Base-by-base conservation (phyloP, 2,888 invertebrate species). In the Ophion ellenae region DNA sequence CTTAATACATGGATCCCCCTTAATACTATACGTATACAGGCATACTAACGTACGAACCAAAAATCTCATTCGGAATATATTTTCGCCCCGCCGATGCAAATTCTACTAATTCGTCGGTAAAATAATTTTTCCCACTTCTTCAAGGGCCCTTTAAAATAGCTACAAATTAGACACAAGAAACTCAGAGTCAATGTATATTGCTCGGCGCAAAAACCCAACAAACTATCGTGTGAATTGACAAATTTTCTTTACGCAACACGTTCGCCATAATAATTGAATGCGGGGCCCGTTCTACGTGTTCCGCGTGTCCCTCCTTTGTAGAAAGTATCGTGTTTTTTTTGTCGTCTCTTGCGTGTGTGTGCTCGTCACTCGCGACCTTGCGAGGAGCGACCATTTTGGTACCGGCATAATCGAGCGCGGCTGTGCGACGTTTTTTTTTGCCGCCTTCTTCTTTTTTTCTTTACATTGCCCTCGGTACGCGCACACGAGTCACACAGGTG, bases 301-400 rank as follows among this genome's bases (percentile, higher is more conserved):
- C 53, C 73, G 69, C 71, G 78, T 40, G 67, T 86, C 74, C 47
- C 79, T 69, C 61, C 75, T 20, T 53, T 70, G 69, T 86, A 86
- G 83, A 86, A 83, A 86, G 80, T 81, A 75, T 61, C 53, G 28
- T 32, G 32, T 73, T 63, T 79, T 59, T 66, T 28, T 45, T 59
- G 61, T 40, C 10, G 61, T 53, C 61, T 61, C 61, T 61, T 20
- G 11, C 61, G 2, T 28, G n/a, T 36, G 61, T 17, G 73, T 28
- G 80, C 45, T 83, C 73, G 85, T 83, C 80, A 77, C 81, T 36
- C 59, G 81, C 61, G 86, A 86, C 86, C 86, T 86, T 86, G 83
- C 63, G 63, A 70, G 64, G 14, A 45, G 70, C 77, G 70, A 77
- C 86, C 83, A 86, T 86, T 86, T 83, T 86, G 80, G 77, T 83